phyloP scores from a whole-genome alignment of 1,140 invertebrate species.

The Pseudomyrmex dendroicus region DNA sequence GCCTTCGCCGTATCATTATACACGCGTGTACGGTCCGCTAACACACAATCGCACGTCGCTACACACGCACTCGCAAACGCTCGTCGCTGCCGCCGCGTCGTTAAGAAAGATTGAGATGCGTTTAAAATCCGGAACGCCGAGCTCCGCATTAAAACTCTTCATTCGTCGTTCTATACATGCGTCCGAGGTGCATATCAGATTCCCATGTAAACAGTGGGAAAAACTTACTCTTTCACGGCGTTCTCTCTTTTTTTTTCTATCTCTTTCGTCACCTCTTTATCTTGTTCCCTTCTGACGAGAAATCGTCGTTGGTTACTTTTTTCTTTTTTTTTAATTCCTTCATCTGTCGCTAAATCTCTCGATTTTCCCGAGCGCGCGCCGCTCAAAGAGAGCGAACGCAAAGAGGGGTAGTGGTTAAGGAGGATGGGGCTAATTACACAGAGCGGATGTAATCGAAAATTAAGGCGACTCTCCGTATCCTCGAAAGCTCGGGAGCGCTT shows the following conservation, averaged over 20 bases:
- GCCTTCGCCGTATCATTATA: slow-evolving; percentile 77
- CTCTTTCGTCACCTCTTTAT: not conserved
- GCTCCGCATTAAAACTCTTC: slow-evolving; percentile 12
- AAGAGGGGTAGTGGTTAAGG: slow-evolving; percentile 26
- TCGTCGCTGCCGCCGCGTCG: not conserved
- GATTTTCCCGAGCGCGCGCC: slow-evolving; percentile 47
- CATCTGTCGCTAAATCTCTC: slow-evolving; percentile 10
- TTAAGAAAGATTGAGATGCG: slow-evolving; percentile 52
- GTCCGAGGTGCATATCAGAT: not conserved
- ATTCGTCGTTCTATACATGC: not conserved
- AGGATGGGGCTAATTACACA: slow-evolving; percentile 71
- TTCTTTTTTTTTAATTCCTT: not conserved
- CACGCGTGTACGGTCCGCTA: slow-evolving; percentile 58
- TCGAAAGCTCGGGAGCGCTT: slow-evolving; percentile 54
- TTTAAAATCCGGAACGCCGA: slow-evolving; percentile 41
- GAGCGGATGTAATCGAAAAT: slow-evolving; percentile 72
- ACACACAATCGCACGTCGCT: slow-evolving; percentile 35
- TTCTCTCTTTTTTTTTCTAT: not conserved
- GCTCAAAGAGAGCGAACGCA: slow-evolving; percentile 38
- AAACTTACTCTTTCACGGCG: not conserved
- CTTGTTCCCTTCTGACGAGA: not conserved
- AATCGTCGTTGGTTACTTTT: not conserved
- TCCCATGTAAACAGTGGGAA: not conserved
- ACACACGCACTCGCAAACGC: not conserved
- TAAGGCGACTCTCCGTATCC: slow-evolving; percentile 68